Conservation (phyloP, 1,140 invertebrate species). For the Lucilia sericata region DNA sequence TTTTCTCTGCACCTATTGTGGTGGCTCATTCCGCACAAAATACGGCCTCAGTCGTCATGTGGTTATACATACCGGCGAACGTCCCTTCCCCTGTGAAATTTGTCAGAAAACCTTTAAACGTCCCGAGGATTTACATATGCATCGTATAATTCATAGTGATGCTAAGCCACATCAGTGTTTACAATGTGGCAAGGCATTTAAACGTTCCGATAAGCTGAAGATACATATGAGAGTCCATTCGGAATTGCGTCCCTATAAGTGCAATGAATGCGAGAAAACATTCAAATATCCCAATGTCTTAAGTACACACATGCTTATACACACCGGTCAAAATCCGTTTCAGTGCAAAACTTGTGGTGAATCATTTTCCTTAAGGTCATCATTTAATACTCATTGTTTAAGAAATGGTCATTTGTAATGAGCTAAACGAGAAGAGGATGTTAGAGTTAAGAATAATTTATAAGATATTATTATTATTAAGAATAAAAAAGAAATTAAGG, state of each 20-base stretch:
- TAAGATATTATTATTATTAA: too few relatives aligned
- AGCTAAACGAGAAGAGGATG: neutral
- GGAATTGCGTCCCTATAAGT: conserved; percentile 24
- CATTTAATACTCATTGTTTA: conserved; percentile 37
- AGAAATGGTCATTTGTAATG: conserved; percentile 13
- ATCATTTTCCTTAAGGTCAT: conserved; percentile 9
- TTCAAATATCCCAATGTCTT: conserved; percentile 30
- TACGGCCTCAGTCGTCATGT: conserved; percentile 4
- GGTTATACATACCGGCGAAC: neutral
- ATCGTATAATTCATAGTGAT: conserved; percentile 31
- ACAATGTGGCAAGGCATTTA: conserved; percentile 37
- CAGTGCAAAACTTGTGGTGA: conserved; percentile 26
- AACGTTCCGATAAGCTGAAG: conserved; percentile 22
- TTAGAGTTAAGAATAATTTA: too few relatives aligned
- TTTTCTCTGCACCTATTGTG: conserved; percentile 19
- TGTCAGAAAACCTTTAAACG: conserved; percentile 36
- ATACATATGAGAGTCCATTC: conserved; percentile 35
- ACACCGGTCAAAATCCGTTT: conserved; percentile 25
- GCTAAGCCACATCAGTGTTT: conserved; percentile 29
- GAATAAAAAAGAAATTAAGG: too few relatives aligned
- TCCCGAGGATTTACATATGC: conserved; percentile 12
- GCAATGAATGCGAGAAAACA: conserved; percentile 38
- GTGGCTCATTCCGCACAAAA: neutral
- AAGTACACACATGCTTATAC: conserved; percentile 33
- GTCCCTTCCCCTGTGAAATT: conserved; percentile 8